phyloP scores from a whole-genome alignment of 1,140 invertebrate genomes.

The Reticulitermes speratus region DNA sequence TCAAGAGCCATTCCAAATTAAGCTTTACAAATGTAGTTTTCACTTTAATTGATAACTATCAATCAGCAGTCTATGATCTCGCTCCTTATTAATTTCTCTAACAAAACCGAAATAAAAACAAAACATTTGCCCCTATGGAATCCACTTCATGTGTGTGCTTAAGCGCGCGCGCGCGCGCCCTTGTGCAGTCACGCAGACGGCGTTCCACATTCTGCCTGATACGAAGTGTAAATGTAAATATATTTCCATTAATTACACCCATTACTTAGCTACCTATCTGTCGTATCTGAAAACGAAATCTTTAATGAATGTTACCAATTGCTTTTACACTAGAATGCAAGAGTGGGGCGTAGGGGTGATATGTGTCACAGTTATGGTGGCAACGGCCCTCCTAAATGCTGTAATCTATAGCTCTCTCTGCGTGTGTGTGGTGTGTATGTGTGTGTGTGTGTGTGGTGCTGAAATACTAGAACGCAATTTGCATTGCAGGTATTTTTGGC shows the following conservation, averaged over 20 bases:
- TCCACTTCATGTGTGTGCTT: neutral
- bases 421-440: neutral
- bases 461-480: neutral
- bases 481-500: neutral
- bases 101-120: too few species aligned
- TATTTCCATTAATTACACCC: neutral
- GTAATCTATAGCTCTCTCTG: neutral
- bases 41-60: too few species aligned
- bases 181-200: neutral
- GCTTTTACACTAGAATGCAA: neutral
- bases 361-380: neutral
- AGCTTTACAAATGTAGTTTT: too few species aligned
- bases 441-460: too few species aligned
- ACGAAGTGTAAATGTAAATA: neutral
- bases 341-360: too few species aligned
- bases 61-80: too few species aligned
- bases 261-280: neutral
- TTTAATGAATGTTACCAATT: neutral
- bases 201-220: neutral
- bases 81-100: too few species aligned
- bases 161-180: too few species aligned
- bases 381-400: neutral
- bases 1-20: too few species aligned
- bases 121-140: neutral
- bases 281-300: neutral